Evolutionary conservation across 2,797 vertebrate species (phyloP).

Genomic region (Crocidura indochinensis): DNA sequence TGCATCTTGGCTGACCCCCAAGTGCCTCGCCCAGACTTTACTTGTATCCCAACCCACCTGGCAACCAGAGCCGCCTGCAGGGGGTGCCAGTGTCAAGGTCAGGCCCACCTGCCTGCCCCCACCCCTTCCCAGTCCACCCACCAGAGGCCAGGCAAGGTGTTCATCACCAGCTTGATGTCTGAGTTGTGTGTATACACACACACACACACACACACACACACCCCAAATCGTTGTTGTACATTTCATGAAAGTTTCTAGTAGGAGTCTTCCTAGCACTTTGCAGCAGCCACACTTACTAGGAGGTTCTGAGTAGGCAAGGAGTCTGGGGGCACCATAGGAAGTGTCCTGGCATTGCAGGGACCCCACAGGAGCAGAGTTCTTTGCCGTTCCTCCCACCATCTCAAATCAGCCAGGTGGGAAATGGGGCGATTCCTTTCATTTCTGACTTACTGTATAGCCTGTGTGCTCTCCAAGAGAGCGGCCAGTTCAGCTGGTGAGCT

Average conservation of each 20-base stretch:
- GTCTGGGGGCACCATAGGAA: neutral
- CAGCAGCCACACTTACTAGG: neutral
- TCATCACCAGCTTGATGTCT: too few species aligned
- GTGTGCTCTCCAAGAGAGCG: neutral
- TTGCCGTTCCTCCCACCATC: neutral
- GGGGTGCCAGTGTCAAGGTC: constrained; percentile 67
- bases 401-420: neutral
- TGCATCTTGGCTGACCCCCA: neutral
- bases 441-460: neutral
- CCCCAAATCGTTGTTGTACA: neutral
- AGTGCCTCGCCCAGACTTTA: too few species aligned
- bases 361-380: neutral
- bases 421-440: neutral
- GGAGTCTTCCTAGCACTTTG: neutral
- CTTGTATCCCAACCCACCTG: neutral
- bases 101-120: constrained; percentile 29
- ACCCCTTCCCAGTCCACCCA: neutral
- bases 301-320: neutral
- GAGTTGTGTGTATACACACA: too few species aligned
- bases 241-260: neutral
- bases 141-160: neutral
- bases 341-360: neutral
- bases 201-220: too few species aligned
- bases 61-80: constrained; percentile 71
- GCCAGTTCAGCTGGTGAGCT: neutral